Conservation (phyloP, 2,113 vertebrate genomes). For the Galemys pyrenaicus region DNA sequence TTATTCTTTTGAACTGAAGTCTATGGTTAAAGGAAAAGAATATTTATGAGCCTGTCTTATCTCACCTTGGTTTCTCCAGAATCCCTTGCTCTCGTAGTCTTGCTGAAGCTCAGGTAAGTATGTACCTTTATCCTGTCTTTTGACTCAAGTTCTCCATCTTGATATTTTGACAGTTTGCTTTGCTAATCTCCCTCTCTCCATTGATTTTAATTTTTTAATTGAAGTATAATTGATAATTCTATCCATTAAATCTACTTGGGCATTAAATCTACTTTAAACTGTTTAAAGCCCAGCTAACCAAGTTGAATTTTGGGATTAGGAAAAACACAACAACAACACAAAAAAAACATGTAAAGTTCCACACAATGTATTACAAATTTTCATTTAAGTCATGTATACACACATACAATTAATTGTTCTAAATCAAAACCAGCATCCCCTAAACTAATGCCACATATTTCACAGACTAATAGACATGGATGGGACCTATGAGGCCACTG, state of each 20-base stretch:
- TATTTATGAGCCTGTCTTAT: background rate
- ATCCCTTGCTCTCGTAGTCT: background rate
- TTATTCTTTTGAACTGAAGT: constrained; percentile 33
- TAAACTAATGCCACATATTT: background rate
- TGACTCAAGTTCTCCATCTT: background rate
- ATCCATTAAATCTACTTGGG: background rate
- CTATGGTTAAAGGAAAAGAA: constrained; percentile 21
- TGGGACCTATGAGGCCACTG: background rate
- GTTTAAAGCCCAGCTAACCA: constrained; percentile 48
- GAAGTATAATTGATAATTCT: background rate
- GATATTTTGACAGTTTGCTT: constrained; percentile 13
- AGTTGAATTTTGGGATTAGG: constrained; percentile 40
- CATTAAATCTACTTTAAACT: constrained; percentile 42
- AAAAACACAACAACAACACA: background rate
- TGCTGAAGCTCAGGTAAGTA: background rate
- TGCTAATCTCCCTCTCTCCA: background rate
- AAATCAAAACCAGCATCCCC: background rate
- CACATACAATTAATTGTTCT: background rate
- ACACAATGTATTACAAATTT: constrained; percentile 1
- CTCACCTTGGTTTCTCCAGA: background rate
- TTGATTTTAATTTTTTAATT: background rate
- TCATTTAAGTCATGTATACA: constrained; percentile 46
- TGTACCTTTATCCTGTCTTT: background rate
- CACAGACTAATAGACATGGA: background rate
- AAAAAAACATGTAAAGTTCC: background rate